Evolutionary conservation across 2,888 invertebrate species (phyloP).

Genomic region (Ecliptopera silaceata): DNA sequence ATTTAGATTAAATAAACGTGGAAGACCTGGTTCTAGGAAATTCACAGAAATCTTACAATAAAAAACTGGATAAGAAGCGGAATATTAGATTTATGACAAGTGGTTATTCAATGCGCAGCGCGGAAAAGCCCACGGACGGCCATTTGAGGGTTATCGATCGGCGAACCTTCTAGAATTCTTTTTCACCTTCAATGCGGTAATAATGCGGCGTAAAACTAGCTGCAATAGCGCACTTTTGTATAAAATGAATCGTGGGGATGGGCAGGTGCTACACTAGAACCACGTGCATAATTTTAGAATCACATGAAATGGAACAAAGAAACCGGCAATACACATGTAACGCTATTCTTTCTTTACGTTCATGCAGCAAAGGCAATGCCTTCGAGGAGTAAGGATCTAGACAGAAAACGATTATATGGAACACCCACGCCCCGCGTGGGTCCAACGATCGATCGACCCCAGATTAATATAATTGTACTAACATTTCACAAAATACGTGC

Average conservation of each 20-base stretch:
- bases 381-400: neutral
- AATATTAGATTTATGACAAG: too few relatives aligned
- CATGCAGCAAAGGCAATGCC: neutral
- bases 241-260: conserved; percentile 5
- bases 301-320: conserved; percentile 5
- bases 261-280: conserved; percentile 12
- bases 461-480: neutral
- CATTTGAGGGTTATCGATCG: conserved; percentile 61
- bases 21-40: neutral
- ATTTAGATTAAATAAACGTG: neutral
- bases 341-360: neutral
- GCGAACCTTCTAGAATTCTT: conserved; percentile 61
- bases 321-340: neutral
- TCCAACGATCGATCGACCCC: neutral
- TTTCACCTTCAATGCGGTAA: conserved; percentile 22
- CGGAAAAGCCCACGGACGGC: conserved; percentile 40
- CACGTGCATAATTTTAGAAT: conserved; percentile 24
- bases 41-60: neutral
- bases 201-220: neutral
- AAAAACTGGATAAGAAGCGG: neutral
- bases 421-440: conserved; percentile 23
- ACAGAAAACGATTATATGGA: neutral
- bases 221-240: neutral
- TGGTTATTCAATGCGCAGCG: conserved; percentile 1
- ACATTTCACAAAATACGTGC: neutral